Percentiles rank a stretch among this genome's conserved stretches.
Evolutionary conservation across 37 sponge, comb jelly and placozoan species (phyloP).

Genomic region (Geodia barretti): DNA sequence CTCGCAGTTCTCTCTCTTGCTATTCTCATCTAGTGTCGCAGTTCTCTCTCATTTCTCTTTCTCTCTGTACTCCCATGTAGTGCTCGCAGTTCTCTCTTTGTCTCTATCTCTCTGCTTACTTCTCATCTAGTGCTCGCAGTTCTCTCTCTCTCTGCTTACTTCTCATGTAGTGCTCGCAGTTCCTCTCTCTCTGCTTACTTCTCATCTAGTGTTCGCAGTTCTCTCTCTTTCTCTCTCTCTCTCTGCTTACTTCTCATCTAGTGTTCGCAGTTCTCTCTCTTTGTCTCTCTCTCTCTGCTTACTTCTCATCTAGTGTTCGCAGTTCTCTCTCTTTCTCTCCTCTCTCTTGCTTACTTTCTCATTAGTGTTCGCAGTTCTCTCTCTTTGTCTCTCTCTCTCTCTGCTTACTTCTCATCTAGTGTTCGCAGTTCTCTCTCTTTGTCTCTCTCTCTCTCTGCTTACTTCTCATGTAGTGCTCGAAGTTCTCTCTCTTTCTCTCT

Average conservation of each 20-base stretch:
- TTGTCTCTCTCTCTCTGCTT: neutral
- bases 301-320: neutral
- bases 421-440: neutral
- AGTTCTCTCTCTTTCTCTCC: neutral
- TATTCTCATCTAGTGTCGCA: too few relatives aligned
- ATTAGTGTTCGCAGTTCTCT: too few relatives aligned
- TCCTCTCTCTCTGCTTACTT: neutral
- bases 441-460: neutral
- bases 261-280: too few relatives aligned
- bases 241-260: too few relatives aligned
- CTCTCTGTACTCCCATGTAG: neutral
- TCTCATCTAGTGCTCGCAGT: too few relatives aligned
- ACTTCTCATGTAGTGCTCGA: conserved; percentile 37
- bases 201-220: neutral
- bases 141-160: neutral
- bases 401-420: neutral
- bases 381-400: neutral
- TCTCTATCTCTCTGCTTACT: neutral
- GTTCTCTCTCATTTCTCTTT: neutral
- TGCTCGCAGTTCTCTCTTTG: neutral
- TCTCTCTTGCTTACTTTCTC: neutral
- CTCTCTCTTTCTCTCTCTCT: neutral
- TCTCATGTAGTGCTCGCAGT: too few relatives aligned
- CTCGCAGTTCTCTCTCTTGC: neutral
- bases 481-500: conserved; percentile 53